These are phyloP conservation scores for Cynopterus brachyotis DNA, from an alignment of 2,113 vertebrate species.

Conservation along the genomic window DNA sequence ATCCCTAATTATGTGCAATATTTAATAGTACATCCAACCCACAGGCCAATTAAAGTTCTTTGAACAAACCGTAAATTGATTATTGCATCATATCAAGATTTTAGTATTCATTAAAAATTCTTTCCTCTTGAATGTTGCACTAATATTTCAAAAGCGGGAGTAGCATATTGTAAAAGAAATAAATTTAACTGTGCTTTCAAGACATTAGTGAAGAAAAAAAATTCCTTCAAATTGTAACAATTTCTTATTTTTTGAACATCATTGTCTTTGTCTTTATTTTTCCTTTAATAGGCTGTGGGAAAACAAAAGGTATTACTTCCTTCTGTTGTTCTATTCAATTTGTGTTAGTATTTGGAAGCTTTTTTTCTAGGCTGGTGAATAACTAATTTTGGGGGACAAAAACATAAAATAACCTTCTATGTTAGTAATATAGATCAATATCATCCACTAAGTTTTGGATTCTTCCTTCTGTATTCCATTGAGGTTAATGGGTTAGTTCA, in stretches of 20 bases:
- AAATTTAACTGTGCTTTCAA: background rate
- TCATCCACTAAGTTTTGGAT: background rate
- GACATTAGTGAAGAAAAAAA: background rate
- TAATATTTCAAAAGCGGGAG: background rate
- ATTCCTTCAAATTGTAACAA: background rate
- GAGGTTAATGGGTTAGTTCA: background rate
- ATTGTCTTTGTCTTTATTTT: constrained; percentile 28
- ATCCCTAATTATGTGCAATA: constrained; percentile 4
- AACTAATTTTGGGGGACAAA: background rate
- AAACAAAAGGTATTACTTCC: background rate
- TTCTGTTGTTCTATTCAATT: background rate
- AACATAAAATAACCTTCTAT: background rate
- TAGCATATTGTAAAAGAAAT: background rate
- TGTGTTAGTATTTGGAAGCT: background rate
- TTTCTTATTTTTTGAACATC: background rate
- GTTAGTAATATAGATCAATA: background rate
- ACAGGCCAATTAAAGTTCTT: background rate
- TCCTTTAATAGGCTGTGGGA: background rate
- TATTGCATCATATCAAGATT: background rate
- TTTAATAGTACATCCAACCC: background rate
- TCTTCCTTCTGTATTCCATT: background rate
- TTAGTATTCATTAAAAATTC: background rate
- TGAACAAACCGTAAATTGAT: constrained; percentile 13
- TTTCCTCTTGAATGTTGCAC: background rate
- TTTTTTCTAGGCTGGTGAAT: background rate